These are phyloP conservation scores for Tetropium fuscum DNA, from an alignment of 2,888 invertebrate genomes.

Conservation along the genomic window DNA sequence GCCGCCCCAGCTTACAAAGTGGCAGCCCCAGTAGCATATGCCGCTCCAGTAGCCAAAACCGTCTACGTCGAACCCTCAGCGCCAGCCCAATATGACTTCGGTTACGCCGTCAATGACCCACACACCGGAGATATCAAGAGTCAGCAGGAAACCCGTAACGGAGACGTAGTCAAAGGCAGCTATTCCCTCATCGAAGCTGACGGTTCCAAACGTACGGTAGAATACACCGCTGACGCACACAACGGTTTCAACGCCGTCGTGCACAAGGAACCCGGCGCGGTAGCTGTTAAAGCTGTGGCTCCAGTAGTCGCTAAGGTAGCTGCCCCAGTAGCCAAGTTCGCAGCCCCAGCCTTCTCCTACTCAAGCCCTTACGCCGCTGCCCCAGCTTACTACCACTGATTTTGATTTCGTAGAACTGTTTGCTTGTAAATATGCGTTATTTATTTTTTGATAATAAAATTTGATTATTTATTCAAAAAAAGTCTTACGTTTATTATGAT, in stretches of 20 bases:
- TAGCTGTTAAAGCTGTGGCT: conserved; percentile 43
- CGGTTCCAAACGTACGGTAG: conserved; percentile 67
- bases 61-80: conserved; percentile 40
- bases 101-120: conserved; percentile 40
- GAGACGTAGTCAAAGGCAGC: conserved; percentile 67
- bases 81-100: conserved; percentile 39
- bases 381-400: conserved; percentile 13
- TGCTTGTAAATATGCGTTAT: neutral
- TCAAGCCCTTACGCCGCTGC: conserved; percentile 17
- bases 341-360: conserved; percentile 19
- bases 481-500: no score
- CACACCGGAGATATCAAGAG: conserved; percentile 68
- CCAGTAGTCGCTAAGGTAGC: conserved; percentile 47
- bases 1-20: neutral
- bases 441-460: no score
- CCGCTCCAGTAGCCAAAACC: conserved; percentile 45
- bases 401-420: no score
- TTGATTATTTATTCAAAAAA: no score
- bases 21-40: conserved; percentile 36
- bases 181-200: conserved; percentile 68
- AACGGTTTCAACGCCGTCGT: conserved; percentile 69
- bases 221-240: conserved; percentile 67
- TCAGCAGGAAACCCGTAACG: conserved; percentile 68
- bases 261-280: conserved; percentile 62
- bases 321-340: conserved; percentile 32